phyloP scores from a whole-genome alignment of 1,140 invertebrate genomes.

The Aphelinus certus region DNA sequence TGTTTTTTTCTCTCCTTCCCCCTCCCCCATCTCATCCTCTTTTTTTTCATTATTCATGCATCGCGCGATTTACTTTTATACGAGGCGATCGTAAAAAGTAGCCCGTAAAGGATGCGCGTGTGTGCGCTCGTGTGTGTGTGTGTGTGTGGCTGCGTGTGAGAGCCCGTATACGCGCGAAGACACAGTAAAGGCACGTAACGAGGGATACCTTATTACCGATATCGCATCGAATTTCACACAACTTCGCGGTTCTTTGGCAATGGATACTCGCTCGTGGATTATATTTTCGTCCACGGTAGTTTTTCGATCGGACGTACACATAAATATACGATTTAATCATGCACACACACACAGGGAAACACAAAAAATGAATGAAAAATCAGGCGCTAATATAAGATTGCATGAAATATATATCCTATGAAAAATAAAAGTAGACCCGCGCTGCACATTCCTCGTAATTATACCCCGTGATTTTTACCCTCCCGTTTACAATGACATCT shows the following conservation, averaged over 20 bases:
- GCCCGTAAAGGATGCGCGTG: slow-evolving; percentile 30
- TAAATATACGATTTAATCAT: slow-evolving; percentile 33
- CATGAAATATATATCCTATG: slow-evolving; percentile 8
- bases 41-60: slow-evolving; percentile 13
- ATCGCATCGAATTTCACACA: slow-evolving; percentile 61
- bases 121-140: not conserved
- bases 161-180: slow-evolving; percentile 5
- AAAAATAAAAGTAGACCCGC: slow-evolving; percentile 15
- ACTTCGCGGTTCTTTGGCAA: slow-evolving; percentile 60
- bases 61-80: slow-evolving; percentile 38
- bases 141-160: not conserved
- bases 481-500: no score
- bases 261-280: slow-evolving; percentile 53
- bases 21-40: not conserved
- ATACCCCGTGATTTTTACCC: not conserved
- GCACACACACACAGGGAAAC: not conserved
- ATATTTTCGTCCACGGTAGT: slow-evolving; percentile 28
- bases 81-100: slow-evolving; percentile 28
- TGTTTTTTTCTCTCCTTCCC: not conserved
- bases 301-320: slow-evolving; percentile 20
- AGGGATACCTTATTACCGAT: slow-evolving; percentile 52
- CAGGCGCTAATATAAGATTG: not conserved
- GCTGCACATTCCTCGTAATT: not conserved
- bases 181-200: slow-evolving; percentile 30
- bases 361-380: not conserved